phyloP scores from a whole-genome alignment of 2,888 invertebrate genomes.

The Dorcus parallelipipedus region DNA sequence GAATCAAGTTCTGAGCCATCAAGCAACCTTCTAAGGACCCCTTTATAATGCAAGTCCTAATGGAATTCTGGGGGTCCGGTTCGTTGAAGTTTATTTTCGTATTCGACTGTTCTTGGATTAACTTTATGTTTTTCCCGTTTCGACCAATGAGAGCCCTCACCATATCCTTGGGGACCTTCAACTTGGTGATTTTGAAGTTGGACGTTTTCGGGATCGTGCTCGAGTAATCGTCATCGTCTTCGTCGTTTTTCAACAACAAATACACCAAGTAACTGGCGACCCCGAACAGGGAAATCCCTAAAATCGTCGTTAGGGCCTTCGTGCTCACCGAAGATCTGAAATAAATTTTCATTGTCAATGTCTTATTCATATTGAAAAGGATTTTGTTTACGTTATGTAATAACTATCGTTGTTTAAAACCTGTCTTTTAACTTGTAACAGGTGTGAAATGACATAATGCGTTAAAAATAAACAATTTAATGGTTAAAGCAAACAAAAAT shows the following conservation, averaged over 20 bases:
- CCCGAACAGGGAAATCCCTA: slow-evolving; percentile 68
- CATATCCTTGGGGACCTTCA: slow-evolving; percentile 60
- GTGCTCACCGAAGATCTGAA: slow-evolving; percentile 31
- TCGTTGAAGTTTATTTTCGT: slow-evolving; percentile 58
- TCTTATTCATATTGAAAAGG: too few relatives aligned
- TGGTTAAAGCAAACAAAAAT: too few relatives aligned
- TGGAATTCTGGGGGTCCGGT: slow-evolving; percentile 58
- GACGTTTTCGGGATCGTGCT: slow-evolving; percentile 34
- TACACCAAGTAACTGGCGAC: slow-evolving; percentile 67
- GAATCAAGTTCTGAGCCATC: slow-evolving; percentile 68
- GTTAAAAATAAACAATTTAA: too few relatives aligned
- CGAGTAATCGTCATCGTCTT: slow-evolving; percentile 50
- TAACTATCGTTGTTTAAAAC: too few relatives aligned
- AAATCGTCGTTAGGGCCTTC: slow-evolving; percentile 50
- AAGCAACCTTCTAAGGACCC: slow-evolving; percentile 66
- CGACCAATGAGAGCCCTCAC: slow-evolving; percentile 70
- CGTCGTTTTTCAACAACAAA: slow-evolving; percentile 63
- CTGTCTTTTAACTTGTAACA: too few relatives aligned
- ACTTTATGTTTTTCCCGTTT: slow-evolving; percentile 71
- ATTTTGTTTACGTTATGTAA: too few relatives aligned
- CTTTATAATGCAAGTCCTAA: slow-evolving; percentile 66
- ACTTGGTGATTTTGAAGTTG: slow-evolving; percentile 54
- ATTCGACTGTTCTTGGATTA: slow-evolving; percentile 69
- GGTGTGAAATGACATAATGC: too few relatives aligned
- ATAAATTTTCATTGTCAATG: slow-evolving; percentile 5